phyloP scores from a whole-genome alignment of 2,113 vertebrate species.

The Boleophthalmus pectinirostris region DNA sequence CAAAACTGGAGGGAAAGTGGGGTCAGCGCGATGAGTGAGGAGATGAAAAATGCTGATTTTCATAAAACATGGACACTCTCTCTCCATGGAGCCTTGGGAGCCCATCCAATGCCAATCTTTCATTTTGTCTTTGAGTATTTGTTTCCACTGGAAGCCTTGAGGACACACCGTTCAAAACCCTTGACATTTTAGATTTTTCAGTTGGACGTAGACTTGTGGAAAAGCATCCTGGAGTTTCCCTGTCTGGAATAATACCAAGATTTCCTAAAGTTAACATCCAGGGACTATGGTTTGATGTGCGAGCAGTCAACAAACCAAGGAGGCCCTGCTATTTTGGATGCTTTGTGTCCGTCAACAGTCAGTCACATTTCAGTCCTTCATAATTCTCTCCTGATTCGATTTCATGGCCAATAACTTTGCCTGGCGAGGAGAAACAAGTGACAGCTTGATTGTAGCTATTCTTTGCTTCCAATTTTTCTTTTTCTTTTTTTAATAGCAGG shows the following conservation, averaged over 20 bases:
- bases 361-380: slow-evolving; percentile 12
- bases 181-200: slow-evolving; percentile 46
- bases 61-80: slow-evolving; percentile 44
- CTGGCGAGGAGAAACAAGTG: slow-evolving; percentile 40
- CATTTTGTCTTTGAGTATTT: slow-evolving; percentile 48
- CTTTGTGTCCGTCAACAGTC: slow-evolving; percentile 34
- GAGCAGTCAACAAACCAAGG: slow-evolving; percentile 32
- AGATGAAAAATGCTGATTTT: slow-evolving; percentile 30
- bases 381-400: slow-evolving; percentile 18
- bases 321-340: slow-evolving; percentile 20
- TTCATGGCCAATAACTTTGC: slow-evolving; percentile 45
- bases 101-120: slow-evolving; percentile 39
- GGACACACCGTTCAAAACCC: slow-evolving; percentile 31
- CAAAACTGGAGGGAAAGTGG: slow-evolving; percentile 1
- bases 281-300: slow-evolving; percentile 21
- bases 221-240: slow-evolving; percentile 30
- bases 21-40: slow-evolving; percentile 42
- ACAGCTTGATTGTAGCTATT: slow-evolving; percentile 56
- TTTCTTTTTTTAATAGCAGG: slow-evolving; percentile 26
- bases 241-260: slow-evolving; percentile 25
- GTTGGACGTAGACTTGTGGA: slow-evolving; percentile 39
- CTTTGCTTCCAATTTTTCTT: slow-evolving; percentile 11
- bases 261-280: slow-evolving; percentile 37
- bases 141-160: slow-evolving; percentile 47
- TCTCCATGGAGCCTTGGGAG: slow-evolving; percentile 28